Base-by-base conservation (phyloP, 2,888 invertebrate species). In the Mythimna ferrago region DNA sequence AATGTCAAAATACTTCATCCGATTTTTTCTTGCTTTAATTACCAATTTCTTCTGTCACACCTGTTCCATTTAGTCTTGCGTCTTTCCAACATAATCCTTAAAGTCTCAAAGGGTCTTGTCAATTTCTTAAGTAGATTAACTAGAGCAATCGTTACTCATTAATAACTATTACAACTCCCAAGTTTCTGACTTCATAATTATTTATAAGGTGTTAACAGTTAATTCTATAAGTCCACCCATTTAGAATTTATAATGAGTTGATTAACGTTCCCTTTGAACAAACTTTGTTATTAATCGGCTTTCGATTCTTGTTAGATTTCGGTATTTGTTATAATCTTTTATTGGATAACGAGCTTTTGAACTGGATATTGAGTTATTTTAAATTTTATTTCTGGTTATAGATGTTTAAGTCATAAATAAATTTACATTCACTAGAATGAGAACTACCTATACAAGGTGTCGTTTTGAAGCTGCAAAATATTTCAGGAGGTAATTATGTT, bases 121-220 rank as follows among this genome's bases (percentile, higher is more conserved):
- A 94, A 91, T 88, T 89, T 86, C 83, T 82, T 89, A 92, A 94
- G 92, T 79, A 89, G 94, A 93, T 94, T 94, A 93, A 87, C 88
- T 83, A 87, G 86, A 89, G 87, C 89, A 88, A 89, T 90, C 87
- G 78, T 85, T 86, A 89, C 91, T 89, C 89, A 91, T 94, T 91
- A 92, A 93, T 94, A 92, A 89, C 84, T 84, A 85, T 86, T 76
- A 86, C 67, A 73, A 71, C 65, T 58, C 48, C 48, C 67, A 89
- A 92, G 87, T 90, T 89, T 76, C 80, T 71, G 73, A 70, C 82
- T 88, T 81, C 74, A 83, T 89, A 89, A 93, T 93, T 89, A 93
- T 90, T 93, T 87, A 89, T 87, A 87, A 91, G 89, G 87, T 89
- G 89, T 90, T 91, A 91, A 86, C 82, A 82, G 82, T 81, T 84